Percentiles rank a stretch among this genome's conserved stretches.
Conservation (phyloP, 2,797 vertebrate genomes). For the Enteromius viviparus region DNA sequence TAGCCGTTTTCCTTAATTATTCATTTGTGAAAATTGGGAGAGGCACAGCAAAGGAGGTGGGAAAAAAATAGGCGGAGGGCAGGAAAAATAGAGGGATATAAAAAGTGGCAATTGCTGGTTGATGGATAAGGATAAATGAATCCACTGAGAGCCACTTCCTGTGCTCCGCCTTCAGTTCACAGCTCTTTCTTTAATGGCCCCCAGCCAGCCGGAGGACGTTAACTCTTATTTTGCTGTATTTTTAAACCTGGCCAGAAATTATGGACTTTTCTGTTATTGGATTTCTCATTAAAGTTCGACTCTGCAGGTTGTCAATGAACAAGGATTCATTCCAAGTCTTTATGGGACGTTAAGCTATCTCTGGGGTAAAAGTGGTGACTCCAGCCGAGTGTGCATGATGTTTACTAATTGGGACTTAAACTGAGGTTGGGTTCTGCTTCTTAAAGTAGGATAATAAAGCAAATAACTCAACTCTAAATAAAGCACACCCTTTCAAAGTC, state of each 20-base stretch:
- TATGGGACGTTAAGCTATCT: conserved; percentile 28
- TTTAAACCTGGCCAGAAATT: conserved; percentile 49
- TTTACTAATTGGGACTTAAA: conserved; percentile 37
- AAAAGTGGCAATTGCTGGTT: conserved; percentile 25
- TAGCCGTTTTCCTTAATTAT: conserved; percentile 56
- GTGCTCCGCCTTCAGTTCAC: conserved; percentile 14
- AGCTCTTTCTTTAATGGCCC: conserved; percentile 30
- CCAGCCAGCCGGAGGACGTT: conserved; percentile 13
- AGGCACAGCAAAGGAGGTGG: conserved; percentile 12
- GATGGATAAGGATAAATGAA: conserved; percentile 43
- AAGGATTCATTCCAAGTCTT: conserved; percentile 44
- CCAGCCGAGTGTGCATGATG: conserved; percentile 27
- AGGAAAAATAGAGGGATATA: not conserved
- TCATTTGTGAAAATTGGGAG: conserved; percentile 43
- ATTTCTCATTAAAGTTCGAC: conserved; percentile 57
- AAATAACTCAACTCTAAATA: not conserved
- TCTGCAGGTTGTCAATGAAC: conserved; percentile 45
- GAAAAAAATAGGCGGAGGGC: not conserved
- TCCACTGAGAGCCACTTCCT: conserved; percentile 25
- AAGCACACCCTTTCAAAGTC: not conserved
- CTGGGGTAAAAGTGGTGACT: conserved; percentile 19
- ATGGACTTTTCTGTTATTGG: conserved; percentile 57
- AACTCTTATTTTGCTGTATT: conserved; percentile 40
- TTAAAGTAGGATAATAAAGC: conserved; percentile 20
- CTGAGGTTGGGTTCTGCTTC: not conserved